phyloP scores from a whole-genome alignment of 2,113 vertebrate species.

The Lophochroa leadbeateri region DNA sequence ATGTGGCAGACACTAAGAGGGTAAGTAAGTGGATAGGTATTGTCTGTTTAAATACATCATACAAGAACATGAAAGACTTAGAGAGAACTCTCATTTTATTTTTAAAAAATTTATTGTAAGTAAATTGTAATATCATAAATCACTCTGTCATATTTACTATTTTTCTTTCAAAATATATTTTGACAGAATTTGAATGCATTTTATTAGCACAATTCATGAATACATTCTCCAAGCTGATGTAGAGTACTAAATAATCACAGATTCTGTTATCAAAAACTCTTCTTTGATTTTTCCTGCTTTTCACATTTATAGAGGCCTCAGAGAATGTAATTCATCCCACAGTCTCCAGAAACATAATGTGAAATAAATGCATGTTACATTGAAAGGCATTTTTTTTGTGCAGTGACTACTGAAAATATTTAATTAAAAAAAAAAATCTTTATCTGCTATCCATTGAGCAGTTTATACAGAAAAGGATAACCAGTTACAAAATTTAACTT shows the following conservation, averaged over 20 bases:
- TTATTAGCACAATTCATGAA: background rate
- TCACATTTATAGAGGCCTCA: background rate
- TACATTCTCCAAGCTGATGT: background rate
- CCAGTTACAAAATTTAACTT: background rate
- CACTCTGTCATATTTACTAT: background rate
- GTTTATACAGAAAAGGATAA: background rate
- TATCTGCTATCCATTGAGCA: background rate
- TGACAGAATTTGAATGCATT: background rate
- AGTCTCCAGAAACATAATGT: background rate
- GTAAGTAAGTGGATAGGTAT: background rate
- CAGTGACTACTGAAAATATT: background rate
- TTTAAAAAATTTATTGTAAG: background rate
- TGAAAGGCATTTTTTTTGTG: background rate
- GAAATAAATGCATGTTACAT: background rate
- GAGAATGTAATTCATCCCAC: background rate
- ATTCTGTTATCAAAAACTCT: background rate
- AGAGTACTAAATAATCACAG: background rate
- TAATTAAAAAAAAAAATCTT: background rate
- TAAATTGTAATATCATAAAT: background rate
- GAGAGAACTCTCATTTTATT: background rate
- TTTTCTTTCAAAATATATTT: background rate
- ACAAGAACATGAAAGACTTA: background rate
- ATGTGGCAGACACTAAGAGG: background rate
- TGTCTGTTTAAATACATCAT: background rate
- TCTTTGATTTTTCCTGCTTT: background rate